Conservation (phyloP, 2,113 vertebrate genomes). For the Daphoenositta chrysoptera region DNA sequence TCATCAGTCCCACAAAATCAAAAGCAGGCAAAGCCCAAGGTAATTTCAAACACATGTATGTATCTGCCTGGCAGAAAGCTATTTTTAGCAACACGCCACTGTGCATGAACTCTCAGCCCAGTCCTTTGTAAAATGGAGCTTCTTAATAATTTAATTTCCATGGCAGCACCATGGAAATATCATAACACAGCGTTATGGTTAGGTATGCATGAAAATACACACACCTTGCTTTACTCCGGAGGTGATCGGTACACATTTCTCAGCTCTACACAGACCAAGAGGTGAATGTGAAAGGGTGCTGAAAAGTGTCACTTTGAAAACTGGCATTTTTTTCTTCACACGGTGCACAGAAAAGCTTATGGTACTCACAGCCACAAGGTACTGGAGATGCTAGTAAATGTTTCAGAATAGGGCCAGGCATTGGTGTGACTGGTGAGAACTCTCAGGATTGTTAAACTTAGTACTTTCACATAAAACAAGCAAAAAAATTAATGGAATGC, state of each 20-base stretch:
- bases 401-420: not conserved
- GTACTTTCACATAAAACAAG: not conserved
- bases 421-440: not conserved
- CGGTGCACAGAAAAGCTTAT: not conserved
- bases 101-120: not conserved
- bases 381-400: too few relatives aligned
- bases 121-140: not conserved
- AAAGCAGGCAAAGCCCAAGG: not conserved
- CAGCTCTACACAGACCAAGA: not conserved
- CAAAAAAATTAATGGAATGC: not conserved
- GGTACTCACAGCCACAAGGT: not conserved
- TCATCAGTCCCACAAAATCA: not conserved
- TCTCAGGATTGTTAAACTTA: not conserved
- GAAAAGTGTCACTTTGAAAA: not conserved
- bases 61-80: not conserved
- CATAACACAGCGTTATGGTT: rapidly evolving
- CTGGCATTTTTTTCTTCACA: not conserved
- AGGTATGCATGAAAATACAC: not conserved
- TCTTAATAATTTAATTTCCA: slow-evolving; percentile 19
- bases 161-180: not conserved
- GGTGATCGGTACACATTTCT: rapidly evolving
- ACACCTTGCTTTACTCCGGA: not conserved
- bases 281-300: not conserved
- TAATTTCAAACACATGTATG: not conserved
- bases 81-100: not conserved